Evolutionary conservation across 2,888 invertebrate genomes (phyloP), one percentile per base, ranked within the genome.

Genomic region (Drosophila anomelani): DNA sequence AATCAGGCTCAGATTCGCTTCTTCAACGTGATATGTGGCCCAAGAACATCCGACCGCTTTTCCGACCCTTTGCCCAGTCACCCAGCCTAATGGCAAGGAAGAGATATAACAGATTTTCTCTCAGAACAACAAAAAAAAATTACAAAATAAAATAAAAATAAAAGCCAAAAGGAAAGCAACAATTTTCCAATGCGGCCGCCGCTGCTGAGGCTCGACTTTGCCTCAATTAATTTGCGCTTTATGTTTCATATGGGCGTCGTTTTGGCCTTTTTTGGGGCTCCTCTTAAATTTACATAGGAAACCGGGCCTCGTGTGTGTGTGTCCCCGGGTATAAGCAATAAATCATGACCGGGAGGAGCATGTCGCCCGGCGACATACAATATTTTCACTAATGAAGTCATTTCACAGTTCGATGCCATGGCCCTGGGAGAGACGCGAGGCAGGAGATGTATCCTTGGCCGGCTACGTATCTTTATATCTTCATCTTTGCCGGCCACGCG

Each of bases 371-470:
- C 76, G 71, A 72, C 66, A 76, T 56, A 77, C 77, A 87, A 89
- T 89, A 89, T 87, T 85, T 88, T 76, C 80, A 76, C 89, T 89
- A 85, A 89, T 85, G 85, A 85, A 85, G 89, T 89, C 89, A 89
- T 85, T 85, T 85, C 88, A 79, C 88, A 89, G 88, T 82, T 89
- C 85, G 77, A 88, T 87, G 87, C 75, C 66, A 73, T 58, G 29
- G 43, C 51, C 51, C 36, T 53, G 36, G 20, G 8, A 36, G 58
- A 59, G 70, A 57, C 1, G 29, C 8, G 29, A 1, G 20, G 20
- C 20, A 20, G 20, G 20, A 20, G 29, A 29, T 61, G 46, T 60
- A 53, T 51, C 34, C 15, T 15, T 49, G 38, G 36, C 43, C 43
- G 55, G 41, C 49, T 10, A 69, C 67, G 66, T 69, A 64, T 80